Base-by-base conservation (phyloP, 2,113 vertebrate genomes). In the Coreoperca whiteheadi region DNA sequence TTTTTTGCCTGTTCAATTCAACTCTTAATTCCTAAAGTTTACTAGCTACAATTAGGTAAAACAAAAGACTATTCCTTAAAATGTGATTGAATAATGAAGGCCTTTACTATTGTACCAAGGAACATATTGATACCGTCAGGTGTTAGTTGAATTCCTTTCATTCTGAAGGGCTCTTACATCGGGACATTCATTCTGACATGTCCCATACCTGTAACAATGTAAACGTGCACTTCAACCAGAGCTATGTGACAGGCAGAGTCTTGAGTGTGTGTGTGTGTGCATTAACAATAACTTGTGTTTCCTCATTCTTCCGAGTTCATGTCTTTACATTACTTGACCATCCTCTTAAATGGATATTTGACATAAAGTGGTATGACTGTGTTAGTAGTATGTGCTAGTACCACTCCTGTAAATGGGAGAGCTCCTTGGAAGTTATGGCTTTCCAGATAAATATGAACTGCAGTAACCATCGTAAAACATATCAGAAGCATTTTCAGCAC, bases 131-230 rank as follows among this genome's bases (percentile, higher is more conserved):
- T 39, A 30, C n/a, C 6, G 1, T 65, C 30, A 3, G 37, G 51
- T 60, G 37, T 63, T 56, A 43, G 39, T 63, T 64, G 20, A 69
- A 74, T 61, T 77, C 37, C 18, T 83, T 14, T 23, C 12, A 25
- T 64, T 71, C 15, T 83, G 67, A 84, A 46, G 71, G 64, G n/a
- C 4, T 66, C 69, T 84, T 69, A 78, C 34, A 60, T 81, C 51
- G 20, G 20, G 39, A 60, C 18, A 46, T 69, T 73, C 12, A 68
- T 61, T 73, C 15, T 81, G 81, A 69, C 50, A 84, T 85, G 81
- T 80, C 30, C 51, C 59, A 46, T 68, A 78, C 60, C 43, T 77
- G 67, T 12, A 75, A 43, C 23, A 41, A 37, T 76, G 64, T 64
- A 63, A 65, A 82, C 72, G 75, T 86, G 84, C 11, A 37, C 71